Evolutionary conservation across 2,113 vertebrate species (phyloP), one percentile per base, ranked within the genome.

Genomic region (Phylloscopus trochilus): DNA sequence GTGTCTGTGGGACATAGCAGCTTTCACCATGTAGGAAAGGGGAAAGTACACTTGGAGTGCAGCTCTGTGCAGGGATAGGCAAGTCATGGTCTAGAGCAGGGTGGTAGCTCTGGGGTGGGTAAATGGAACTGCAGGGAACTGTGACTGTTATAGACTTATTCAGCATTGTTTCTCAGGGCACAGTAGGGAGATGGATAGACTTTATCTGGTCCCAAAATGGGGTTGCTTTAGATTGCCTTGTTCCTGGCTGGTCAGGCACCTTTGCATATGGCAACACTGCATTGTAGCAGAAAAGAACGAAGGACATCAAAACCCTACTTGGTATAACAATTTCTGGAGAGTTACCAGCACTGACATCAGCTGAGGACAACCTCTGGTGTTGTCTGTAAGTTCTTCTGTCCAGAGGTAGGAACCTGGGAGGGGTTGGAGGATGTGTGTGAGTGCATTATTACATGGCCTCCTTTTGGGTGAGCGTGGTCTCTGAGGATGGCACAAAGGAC

Each of bases 121-220:
- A 63, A 81, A 83, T 24, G 6, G 15, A 70, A 55, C 28, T 28
- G 26, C n/a, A 17, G 22, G 55, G 27, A 31, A 15, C 20, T 59
- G 21, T 52, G 49, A 47, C 44, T 2, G 0, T 28, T 64, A 51
- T 4, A 56, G n/a, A 63, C 15, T 60, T 63, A 68, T n/a, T 75
- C 26, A 67, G 37, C 15, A 7, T 76, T 91, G 9, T 41, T 92
- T 87, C 51, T 72, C 43, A 79, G 24, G 30, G 7, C 4, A n/a
- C 0, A 0, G 9, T 23, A 43, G 7, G 41, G 19, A 75, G 33
- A 27, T 47, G 33, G 33, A n/a, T 49, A 75, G 33, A 43, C 6
- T 67, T 89, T 44, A 15, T 56, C 39, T 66, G 49, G 9, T 33
- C 49, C 6, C 19, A 47, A 76, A 90, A 60, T 37, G 3, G 3